Evolutionary conservation across 2,888 invertebrate species (phyloP), one percentile per base, ranked within the genome.

Genomic region (Ramazzottius varieornatus): DNA sequence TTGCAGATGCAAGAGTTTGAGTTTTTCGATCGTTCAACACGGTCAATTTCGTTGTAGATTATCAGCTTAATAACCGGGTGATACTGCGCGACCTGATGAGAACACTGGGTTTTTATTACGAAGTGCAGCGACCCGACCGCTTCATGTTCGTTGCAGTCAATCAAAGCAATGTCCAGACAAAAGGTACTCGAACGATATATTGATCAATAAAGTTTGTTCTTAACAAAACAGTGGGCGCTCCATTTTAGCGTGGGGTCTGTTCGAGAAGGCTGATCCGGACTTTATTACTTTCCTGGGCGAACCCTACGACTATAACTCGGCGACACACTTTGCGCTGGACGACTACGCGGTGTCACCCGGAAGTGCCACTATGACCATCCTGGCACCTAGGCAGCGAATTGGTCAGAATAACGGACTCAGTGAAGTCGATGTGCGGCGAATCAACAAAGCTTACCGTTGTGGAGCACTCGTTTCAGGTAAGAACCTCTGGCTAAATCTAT

Each of bases 51-150:
- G 24, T 54, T 54, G 13, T 24, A 54, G 54, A 54, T 54, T 54
- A 16, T 24, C 16, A 54, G n/a, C n/a, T n/a, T n/a, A n/a, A n/a
- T n/a, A n/a, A n/a, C n/a, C n/a, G n/a, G n/a, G n/a, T 54, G 8
- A 54, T 54, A 16, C 29, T 54, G 29, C 54, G 54, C 29, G 54
- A 54, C 24, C 24, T 54, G 29, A 13, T 54, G 54, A 8, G 54
- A 4, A 54, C 54, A n/a, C 4, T 54, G 54, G 54, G 54, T 4
- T 54, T 54, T 54, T 54, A 54, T 54, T 54, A 54, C 29, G 54
- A 54, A 29, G 24, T 54, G 20, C 20, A 54, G 29, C 54, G 54
- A 29, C 54, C 54, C 4, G 54, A 54, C 29, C 54, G 54, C 8
- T 16, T 24, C 29, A 24, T 54, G 29, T 54, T 54, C 54, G 54